A percentile compares a stretch with the other conserved stretches of the same genome.
phyloP scores from a whole-genome alignment of 2,113 vertebrate genomes.

The Calcarius ornatus region DNA sequence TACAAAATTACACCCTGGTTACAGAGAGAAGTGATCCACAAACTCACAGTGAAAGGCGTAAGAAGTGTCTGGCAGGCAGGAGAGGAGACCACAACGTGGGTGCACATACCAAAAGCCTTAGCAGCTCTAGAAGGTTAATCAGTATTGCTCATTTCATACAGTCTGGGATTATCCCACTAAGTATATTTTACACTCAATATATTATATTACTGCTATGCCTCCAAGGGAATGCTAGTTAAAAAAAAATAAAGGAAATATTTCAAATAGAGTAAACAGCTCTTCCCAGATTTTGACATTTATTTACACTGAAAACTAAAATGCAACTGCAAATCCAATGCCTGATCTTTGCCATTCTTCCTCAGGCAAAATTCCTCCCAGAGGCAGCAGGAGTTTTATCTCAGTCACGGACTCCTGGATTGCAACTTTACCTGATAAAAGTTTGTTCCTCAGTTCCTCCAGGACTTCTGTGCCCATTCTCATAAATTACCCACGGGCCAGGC shows the following conservation, averaged over 20 bases:
- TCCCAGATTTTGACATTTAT: not conserved
- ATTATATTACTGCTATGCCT: not conserved
- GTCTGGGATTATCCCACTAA: not conserved
- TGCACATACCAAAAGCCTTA: not conserved
- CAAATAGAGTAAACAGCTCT: not conserved
- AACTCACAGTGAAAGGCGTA: not conserved
- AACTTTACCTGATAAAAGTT: not conserved
- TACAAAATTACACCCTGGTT: not conserved
- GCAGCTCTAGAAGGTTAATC: not conserved
- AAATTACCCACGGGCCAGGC: not conserved
- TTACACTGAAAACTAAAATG: not conserved
- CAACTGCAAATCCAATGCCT: not conserved
- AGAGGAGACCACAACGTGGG: not conserved
- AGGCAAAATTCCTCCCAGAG: not conserved
- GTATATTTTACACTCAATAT: not conserved
- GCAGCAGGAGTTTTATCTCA: not conserved
- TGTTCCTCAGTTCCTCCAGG: not conserved
- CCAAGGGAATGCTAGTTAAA: not conserved
- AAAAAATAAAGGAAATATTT: constrained; percentile 12
- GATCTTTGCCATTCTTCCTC: not conserved
- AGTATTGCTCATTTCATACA: not conserved
- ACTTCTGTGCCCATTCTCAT: not conserved
- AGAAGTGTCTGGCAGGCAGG: not conserved
- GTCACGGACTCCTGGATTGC: not conserved
- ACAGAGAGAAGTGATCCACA: not conserved